Conservation (phyloP, 2,797 vertebrate genomes). For the Rhodeus uyekii region DNA sequence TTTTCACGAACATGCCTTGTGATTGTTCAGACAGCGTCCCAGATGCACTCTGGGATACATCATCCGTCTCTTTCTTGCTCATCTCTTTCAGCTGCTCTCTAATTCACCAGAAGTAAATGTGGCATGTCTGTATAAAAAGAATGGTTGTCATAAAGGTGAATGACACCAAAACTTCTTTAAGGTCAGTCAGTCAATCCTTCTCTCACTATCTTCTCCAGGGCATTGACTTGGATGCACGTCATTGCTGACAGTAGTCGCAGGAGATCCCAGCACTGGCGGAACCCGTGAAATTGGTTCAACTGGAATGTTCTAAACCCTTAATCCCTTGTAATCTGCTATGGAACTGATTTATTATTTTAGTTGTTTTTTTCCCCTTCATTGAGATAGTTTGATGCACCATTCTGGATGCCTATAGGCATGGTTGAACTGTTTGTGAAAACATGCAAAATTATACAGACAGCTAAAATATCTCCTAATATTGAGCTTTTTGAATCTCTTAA, state of each 20-base stretch:
- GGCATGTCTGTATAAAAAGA: background rate
- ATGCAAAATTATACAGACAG: background rate
- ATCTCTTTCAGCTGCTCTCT: slow-evolving; percentile 54
- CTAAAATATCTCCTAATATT: background rate
- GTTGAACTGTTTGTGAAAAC: background rate
- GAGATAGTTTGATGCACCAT: background rate
- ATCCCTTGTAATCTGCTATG: background rate
- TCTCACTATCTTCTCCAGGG: background rate
- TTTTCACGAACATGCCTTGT: slow-evolving; percentile 76
- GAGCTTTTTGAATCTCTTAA: background rate
- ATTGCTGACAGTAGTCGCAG: background rate
- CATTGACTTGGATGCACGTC: background rate
- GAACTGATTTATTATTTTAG: background rate
- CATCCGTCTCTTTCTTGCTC: slow-evolving; percentile 27
- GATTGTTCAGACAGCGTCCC: slow-evolving; percentile 64
- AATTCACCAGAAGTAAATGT: background rate
- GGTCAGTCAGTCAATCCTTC: background rate
- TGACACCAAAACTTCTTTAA: background rate
- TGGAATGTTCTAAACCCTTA: background rate
- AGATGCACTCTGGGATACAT: slow-evolving; percentile 68
- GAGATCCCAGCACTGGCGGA: background rate
- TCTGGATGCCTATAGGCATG: background rate
- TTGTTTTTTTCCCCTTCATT: rapidly evolving
- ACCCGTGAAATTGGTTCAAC: background rate
- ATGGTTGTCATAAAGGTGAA: background rate